Base-by-base conservation (phyloP, 92 coral and sea anemone species). In the Porites lobata region DNA sequence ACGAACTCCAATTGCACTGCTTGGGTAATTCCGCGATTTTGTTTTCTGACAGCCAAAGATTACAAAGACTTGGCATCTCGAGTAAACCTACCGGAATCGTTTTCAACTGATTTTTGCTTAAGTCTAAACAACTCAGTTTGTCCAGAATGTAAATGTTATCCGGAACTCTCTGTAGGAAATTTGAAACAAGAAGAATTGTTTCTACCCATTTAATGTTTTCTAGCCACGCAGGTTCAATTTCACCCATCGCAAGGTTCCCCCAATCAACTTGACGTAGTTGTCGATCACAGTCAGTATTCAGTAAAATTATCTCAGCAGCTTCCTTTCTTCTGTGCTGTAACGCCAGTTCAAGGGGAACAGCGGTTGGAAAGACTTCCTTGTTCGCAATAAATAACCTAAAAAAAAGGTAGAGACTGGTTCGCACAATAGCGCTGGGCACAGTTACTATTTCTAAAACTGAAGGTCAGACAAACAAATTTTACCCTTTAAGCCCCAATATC, bases 11-110 rank as follows among this genome's bases (percentile, higher is more conserved):
- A 8, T 93, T 84, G 24, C 94, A 75, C 20, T 79, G 89, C 54
- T 75, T 89, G 62, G 99, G 99, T n/a, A 98, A 91, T 61, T 98
- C 98, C 9, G 73, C 83, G 22, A 98, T 72, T 59, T 88, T 92
- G 89, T 98, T 98, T 15, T 81, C 83, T 0, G 98, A 92, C 18
- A 98, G 88, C 79, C 86, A 86, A 43, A 98, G 85, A 64, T 87
- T 87, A 29, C 94, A 83, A 57, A 98, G 85, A 75, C 94, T 90
- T 9, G 90, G 83, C 92, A 98, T 85, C 67, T 86, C 79, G 21
- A 98, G 89, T n/a, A 98, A 69, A n/a, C 91, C 84, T 20, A 85
- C 86, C 32, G 99, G 98, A 20, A 94, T 87, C 4, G 66, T 67
- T 76, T 69, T 85, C 21, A 98, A 90, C 50, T 94, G 92, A 86